Evolutionary conservation across 1,140 invertebrate genomes (phyloP), one percentile per base, ranked within the genome.

Genomic region (Apis dorsata): DNA sequence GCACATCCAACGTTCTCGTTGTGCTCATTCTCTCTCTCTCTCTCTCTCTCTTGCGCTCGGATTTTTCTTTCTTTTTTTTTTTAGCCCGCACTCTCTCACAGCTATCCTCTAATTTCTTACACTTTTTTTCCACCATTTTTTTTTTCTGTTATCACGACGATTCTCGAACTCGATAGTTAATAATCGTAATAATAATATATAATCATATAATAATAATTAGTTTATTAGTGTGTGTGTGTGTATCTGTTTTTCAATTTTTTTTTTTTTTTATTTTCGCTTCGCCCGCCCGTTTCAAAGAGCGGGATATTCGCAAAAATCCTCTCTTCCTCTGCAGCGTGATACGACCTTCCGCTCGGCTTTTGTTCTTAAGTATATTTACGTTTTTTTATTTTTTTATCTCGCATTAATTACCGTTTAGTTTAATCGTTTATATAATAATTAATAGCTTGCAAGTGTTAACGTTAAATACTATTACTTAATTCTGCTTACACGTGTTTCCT

Each of bases 401-500:
- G 53, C 34, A 34, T 82, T 76, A 82, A 82, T 82, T 82, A 81
- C 79, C 79, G 57, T 75, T 53, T 66, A 82, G 63, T 82, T 93
- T 93, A 92, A 91, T 94, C 91, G 90, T 93, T 89, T 93, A 92
- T 93, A 92, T 93, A 91, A 93, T 94, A 93, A 93, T 93, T 91
- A 93, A 93, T 94, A 93, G 91, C 91, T 93, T 93, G 92, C 92
- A 94, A 93, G 91, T 93, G 90, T 93, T 94, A 94, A 94, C 93
- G 91, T 93, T 94, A 94, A 90, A 93, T 93, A 93, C 93, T 93
- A 92, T 94, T 93, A 93, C 92, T 93, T 93, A 94, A 91, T 93
- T 92, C 90, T 92, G 92, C 91, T 93, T 93, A 92, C 89, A 90
- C 87, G 89, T 89, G 90, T 83, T 34, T 91, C 80, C 90, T 93